Conservation (phyloP, 1,140 invertebrate species). For the Theocolax elegans region DNA sequence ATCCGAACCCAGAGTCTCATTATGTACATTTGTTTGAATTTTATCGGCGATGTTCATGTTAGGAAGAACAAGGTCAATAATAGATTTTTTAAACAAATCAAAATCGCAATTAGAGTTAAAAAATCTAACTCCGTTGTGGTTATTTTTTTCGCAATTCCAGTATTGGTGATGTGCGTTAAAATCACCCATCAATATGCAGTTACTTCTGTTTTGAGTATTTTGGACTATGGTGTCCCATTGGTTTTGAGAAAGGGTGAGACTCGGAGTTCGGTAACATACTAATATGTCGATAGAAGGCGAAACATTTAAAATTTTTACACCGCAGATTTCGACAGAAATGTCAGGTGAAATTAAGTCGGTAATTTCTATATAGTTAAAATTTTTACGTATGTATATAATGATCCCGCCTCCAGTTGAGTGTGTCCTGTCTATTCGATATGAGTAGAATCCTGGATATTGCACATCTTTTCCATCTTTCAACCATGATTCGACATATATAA, state of each 20-base stretch:
- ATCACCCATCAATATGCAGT: neutral
- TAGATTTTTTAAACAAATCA: too few species aligned
- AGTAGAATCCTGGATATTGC: neutral
- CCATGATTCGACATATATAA: neutral
- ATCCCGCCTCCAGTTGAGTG: neutral
- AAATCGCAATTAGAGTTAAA: too few species aligned
- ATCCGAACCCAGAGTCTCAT: neutral
- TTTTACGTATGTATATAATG: neutral
- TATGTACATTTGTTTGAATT: neutral
- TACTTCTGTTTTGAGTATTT: neutral
- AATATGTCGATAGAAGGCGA: neutral
- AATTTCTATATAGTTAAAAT: neutral
- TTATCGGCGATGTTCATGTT: neutral
- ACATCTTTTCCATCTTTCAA: neutral
- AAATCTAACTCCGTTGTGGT: neutral
- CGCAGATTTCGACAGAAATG: neutral
- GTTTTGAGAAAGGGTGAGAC: neutral
- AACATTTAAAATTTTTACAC: neutral
- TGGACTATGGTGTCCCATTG: neutral
- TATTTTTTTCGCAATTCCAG: neutral
- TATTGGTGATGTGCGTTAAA: neutral
- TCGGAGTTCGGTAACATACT: neutral
- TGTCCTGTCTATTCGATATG: neutral
- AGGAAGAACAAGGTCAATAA: neutral
- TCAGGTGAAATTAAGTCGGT: neutral